Conservation (phyloP, 2,797 vertebrate genomes). For the Botia almorhae region DNA sequence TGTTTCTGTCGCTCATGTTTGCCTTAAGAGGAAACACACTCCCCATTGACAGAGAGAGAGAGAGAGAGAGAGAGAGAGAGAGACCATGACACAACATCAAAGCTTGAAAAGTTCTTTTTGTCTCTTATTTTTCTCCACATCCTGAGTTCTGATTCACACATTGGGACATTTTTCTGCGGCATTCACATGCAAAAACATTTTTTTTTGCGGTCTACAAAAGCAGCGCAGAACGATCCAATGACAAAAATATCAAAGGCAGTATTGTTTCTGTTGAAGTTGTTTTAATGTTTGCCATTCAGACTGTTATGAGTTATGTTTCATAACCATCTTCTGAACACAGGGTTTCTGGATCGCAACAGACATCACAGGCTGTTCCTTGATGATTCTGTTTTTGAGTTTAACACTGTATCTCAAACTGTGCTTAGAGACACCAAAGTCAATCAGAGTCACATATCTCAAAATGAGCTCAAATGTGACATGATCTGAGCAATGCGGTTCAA, state of each 20-base stretch:
- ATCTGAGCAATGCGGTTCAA: too few relatives aligned
- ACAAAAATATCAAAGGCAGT: constrained; percentile 57
- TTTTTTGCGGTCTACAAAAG: constrained; percentile 55
- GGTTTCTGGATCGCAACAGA: neutral
- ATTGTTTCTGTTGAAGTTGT: constrained; percentile 42
- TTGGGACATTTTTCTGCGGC: constrained; percentile 62
- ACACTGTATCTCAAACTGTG: neutral
- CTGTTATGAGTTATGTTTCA: constrained; percentile 48
- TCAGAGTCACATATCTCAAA: too few relatives aligned
- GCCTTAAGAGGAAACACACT: too few relatives aligned
- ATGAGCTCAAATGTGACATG: too few relatives aligned
- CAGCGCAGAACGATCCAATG: constrained; percentile 62
- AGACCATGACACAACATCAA: constrained; percentile 60
- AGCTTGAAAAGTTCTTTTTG: constrained; percentile 61
- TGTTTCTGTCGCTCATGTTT: too few relatives aligned
- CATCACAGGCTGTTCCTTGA: neutral
- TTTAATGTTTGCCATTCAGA: constrained; percentile 45
- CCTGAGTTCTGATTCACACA: constrained; percentile 65
- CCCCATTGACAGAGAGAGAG: constrained; percentile 19
- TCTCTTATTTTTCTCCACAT: constrained; percentile 57
- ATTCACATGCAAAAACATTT: constrained; percentile 49
- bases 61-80: constrained; percentile 37
- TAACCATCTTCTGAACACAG: constrained; percentile 21
- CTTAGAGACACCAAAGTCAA: too few relatives aligned
- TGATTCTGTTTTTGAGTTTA: neutral